Evolutionary conservation across 2,888 invertebrate genomes (phyloP).

Genomic region (Acrobasis repandana): DNA sequence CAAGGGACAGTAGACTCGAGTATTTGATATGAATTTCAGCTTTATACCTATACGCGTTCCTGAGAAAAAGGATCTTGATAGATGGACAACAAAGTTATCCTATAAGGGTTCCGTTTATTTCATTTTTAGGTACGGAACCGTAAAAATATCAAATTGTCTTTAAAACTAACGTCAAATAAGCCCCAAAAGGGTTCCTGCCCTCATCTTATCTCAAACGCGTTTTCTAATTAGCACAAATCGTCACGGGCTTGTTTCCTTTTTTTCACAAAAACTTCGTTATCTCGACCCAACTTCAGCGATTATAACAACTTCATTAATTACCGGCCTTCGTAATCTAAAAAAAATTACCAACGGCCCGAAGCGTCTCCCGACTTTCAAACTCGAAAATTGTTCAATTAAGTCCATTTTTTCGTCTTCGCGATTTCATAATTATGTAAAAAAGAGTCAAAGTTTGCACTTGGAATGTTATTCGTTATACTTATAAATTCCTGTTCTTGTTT

Average conservation of each 20-base stretch:
- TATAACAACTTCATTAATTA: constrained; percentile 29
- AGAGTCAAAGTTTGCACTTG: not conserved
- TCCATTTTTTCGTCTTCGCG: constrained; percentile 8
- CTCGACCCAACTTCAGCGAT: constrained; percentile 13
- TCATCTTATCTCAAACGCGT: not conserved
- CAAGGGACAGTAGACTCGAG: no score
- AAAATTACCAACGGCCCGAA: constrained; percentile 10
- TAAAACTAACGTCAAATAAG: not conserved
- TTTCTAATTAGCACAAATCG: constrained; percentile 13
- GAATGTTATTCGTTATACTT: not conserved
- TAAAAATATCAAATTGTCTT: no score
- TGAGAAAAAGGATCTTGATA: no score
- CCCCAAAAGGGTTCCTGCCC: not conserved
- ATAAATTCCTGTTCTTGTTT: not conserved
- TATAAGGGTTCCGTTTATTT: no score
- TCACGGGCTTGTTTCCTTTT: constrained; percentile 4
- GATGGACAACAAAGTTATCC: no score
- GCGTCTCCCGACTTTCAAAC: not conserved
- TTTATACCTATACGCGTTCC: no score
- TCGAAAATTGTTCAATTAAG: constrained; percentile 25
- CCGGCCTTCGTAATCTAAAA: constrained; percentile 21
- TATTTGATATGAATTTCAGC: no score
- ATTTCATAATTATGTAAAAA: constrained; percentile 12
- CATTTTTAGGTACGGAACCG: no score
- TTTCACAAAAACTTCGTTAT: constrained; percentile 1